phyloP scores from a whole-genome alignment of 2,888 invertebrate genomes.

The Nomada fabriciana region DNA sequence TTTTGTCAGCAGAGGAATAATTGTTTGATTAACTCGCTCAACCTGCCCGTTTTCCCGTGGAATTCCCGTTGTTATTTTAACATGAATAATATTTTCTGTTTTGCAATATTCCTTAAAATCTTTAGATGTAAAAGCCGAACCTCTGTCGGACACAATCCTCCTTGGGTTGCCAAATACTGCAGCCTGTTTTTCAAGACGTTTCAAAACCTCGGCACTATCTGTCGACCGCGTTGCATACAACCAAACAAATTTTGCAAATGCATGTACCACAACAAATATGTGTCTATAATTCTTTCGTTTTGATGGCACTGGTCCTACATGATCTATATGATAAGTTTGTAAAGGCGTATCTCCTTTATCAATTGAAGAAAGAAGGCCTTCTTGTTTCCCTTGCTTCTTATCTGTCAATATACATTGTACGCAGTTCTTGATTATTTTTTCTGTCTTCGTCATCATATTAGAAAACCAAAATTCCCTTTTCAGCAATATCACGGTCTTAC shows the following conservation, averaged over 20 bases:
- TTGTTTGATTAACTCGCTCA: no score
- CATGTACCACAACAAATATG: background rate
- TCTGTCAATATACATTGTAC: no score
- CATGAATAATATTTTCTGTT: background rate
- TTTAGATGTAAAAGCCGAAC: background rate
- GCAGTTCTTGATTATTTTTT: background rate
- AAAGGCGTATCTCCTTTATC: background rate
- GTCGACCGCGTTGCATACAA: background rate
- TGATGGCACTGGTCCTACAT: background rate
- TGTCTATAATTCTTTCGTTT: background rate
- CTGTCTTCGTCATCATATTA: background rate
- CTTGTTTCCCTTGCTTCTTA: no score
- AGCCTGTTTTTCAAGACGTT: background rate
- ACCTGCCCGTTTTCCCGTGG: no score
- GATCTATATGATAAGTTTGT: conserved; percentile 5
- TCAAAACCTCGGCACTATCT: background rate
- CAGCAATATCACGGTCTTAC: background rate
- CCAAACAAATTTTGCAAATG: background rate
- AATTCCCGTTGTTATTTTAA: no score
- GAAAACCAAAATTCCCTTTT: conserved; percentile 2
- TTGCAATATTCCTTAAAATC: conserved; percentile 3
- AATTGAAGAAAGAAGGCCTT: background rate
- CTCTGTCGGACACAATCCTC: background rate
- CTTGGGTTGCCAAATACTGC: background rate
- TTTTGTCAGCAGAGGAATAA: no score